Evolutionary conservation across 2,113 vertebrate species (phyloP).

Genomic region (Desmodus rotundus): DNA sequence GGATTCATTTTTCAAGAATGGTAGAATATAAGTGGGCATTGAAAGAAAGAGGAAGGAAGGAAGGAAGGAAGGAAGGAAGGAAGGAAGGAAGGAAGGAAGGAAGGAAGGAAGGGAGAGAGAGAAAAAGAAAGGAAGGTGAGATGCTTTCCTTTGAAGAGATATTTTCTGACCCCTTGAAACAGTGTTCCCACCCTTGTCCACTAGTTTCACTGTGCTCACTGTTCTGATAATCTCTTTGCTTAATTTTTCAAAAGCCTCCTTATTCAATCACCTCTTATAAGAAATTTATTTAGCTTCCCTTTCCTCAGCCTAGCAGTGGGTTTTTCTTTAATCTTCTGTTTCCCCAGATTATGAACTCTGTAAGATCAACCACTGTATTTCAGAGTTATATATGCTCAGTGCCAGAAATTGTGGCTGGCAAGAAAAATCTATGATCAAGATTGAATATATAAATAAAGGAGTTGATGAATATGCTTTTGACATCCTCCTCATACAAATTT

Average conservation of each 20-base stretch:
- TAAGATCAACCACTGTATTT: not conserved
- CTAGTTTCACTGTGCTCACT: not conserved
- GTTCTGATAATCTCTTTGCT: not conserved
- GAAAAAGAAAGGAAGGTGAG: not conserved
- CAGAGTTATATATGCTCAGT: not conserved
- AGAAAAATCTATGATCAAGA: not conserved
- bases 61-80: too few relatives aligned
- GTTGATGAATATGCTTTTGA: not conserved
- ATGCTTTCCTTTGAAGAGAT: not conserved
- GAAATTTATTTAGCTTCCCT: not conserved
- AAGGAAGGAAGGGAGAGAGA: too few relatives aligned
- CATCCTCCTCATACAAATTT: not conserved
- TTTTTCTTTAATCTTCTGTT: not conserved
- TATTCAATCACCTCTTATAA: not conserved
- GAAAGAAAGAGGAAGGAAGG: too few relatives aligned
- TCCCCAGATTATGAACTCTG: not conserved
- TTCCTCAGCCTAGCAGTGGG: not conserved
- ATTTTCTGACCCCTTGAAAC: not conserved
- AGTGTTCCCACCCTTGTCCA: not conserved
- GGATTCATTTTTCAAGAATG: not conserved
- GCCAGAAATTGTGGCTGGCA: not conserved
- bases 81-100: too few relatives aligned
- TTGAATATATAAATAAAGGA: not conserved
- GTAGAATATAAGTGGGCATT: not conserved
- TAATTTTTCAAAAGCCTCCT: not conserved